Percentiles rank a stretch among this genome's conserved stretches.
phyloP scores from a whole-genome alignment of 2,888 invertebrate species.

The Meliscaeva auricollis region DNA sequence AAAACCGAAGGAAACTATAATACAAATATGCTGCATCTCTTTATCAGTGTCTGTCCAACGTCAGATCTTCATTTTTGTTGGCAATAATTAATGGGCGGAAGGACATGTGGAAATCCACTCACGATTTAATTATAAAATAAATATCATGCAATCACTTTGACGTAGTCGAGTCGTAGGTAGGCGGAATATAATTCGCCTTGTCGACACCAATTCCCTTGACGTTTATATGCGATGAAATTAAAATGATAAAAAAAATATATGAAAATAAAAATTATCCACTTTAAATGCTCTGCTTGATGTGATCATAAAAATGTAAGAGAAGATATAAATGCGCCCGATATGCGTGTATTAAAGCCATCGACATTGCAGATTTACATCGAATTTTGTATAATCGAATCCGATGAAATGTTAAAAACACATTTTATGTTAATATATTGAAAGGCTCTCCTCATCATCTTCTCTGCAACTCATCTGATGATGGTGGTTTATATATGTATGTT shows the following conservation, averaged over 20 bases:
- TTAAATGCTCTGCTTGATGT: background rate
- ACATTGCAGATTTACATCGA: slow-evolving; percentile 14
- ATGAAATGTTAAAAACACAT: slow-evolving; percentile 47
- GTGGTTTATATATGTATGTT: background rate
- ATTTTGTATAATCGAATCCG: slow-evolving; percentile 30
- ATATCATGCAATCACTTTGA: slow-evolving; percentile 14
- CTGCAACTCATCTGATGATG: background rate
- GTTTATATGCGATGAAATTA: slow-evolving; percentile 11
- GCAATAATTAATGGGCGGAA: background rate
- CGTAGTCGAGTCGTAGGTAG: background rate
- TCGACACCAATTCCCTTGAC: slow-evolving; percentile 10
- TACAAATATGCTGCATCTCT: background rate
- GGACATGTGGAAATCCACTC: background rate
- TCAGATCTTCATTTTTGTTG: background rate
- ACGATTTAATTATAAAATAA: slow-evolving; percentile 22
- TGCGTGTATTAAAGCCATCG: slow-evolving; percentile 11
- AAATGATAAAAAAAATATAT: background rate
- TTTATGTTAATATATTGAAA: slow-evolving; percentile 52
- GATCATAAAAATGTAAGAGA: background rate
- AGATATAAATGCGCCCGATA: background rate
- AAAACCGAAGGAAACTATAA: too few relatives aligned
- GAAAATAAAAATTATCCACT: background rate
- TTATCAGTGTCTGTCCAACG: background rate
- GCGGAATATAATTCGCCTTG: background rate
- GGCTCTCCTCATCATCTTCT: background rate